Base-by-base conservation (phyloP, 2,797 vertebrate genomes). In the Austrolebias charrua region DNA sequence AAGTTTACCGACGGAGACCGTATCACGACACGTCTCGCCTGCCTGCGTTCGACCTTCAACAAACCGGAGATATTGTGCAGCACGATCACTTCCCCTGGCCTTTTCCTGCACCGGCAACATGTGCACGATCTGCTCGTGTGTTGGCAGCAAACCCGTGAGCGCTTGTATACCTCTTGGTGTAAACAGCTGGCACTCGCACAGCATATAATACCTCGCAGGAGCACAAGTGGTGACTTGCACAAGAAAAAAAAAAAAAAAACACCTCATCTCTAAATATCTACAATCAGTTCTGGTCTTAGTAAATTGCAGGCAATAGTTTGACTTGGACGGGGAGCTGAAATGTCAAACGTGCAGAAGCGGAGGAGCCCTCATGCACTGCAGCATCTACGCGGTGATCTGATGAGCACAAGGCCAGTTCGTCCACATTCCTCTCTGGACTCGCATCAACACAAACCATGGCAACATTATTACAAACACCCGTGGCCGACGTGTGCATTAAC, bases 381-480 rank as follows among this genome's bases (percentile, higher is more conserved):
- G 15, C 47, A 69, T 72, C 80, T 73, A 58, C 72, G 72, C 77
- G 54, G 65, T 48, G 79, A 87, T 80, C 78, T 20, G 66, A 71
- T 68, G 57, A 77, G 80, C 80, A 77, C 80, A 77, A 66, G 76
- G 77, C 82, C 9, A 79, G 86, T 79, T 83, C 51, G 69, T 72
- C 80, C 74, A 65, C 82, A 84, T 88, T 87, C 80, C 81, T 85
- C 59, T 55, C 60, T 44, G 29, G 31, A 63, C 59, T 86, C 73
- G 74, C 48, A 81, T 82, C 74, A 81, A 76, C 82, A 80, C 14
- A 74, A 78, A 71, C 78, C 81, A 88, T 77, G 50, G 82, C 74
- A 86, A 85, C 75, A 82, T 89, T 80, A 88, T 83, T 76, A 73
- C 71, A 86, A 85, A 83, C 78, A 72, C 65, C 38, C 33, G 4